Evolutionary conservation across 1,140 invertebrate species (phyloP).

Genomic region (Laodelphax striatellus): DNA sequence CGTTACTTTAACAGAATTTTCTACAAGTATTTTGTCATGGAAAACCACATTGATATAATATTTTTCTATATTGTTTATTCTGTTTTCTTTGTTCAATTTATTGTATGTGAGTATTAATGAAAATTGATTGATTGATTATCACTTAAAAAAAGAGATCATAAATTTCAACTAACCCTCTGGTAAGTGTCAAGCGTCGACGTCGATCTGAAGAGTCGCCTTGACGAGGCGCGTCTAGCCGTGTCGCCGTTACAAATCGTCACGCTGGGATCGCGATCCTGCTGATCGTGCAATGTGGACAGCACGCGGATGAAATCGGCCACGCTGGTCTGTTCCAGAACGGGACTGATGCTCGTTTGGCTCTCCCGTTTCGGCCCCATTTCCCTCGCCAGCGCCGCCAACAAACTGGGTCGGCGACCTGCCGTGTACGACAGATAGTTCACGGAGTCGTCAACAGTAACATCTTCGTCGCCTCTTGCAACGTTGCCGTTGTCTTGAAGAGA

Average conservation of each 20-base stretch:
- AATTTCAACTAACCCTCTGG: too few relatives aligned
- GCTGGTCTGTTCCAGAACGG: slow-evolving; percentile 59
- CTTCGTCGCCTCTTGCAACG: neutral
- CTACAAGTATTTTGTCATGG: too few relatives aligned
- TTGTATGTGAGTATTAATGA: too few relatives aligned
- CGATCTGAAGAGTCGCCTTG: too few relatives aligned
- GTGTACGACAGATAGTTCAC: slow-evolving; percentile 12
- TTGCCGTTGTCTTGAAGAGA: slow-evolving; percentile 7
- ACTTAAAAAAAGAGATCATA: too few relatives aligned
- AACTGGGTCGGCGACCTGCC: slow-evolving; percentile 8
- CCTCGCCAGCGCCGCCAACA: slow-evolving; percentile 11
- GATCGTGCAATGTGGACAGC: slow-evolving; percentile 43
- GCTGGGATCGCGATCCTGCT: neutral
- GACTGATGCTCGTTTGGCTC: slow-evolving; percentile 24
- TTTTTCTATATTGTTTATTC: too few relatives aligned
- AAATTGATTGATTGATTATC: too few relatives aligned
- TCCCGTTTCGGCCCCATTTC: slow-evolving; percentile 15
- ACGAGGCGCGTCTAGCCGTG: neutral
- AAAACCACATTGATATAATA: too few relatives aligned
- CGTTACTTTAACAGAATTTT: too few relatives aligned
- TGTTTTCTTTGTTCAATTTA: too few relatives aligned
- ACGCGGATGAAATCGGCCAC: slow-evolving; percentile 60
- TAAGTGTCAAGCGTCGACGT: too few relatives aligned
- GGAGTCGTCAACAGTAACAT: neutral
- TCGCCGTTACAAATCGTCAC: neutral